A percentile compares a stretch with the other conserved stretches of the same genome.
Evolutionary conservation across 1,140 invertebrate species (phyloP).

Genomic region (Chionoecetes opilio): DNA sequence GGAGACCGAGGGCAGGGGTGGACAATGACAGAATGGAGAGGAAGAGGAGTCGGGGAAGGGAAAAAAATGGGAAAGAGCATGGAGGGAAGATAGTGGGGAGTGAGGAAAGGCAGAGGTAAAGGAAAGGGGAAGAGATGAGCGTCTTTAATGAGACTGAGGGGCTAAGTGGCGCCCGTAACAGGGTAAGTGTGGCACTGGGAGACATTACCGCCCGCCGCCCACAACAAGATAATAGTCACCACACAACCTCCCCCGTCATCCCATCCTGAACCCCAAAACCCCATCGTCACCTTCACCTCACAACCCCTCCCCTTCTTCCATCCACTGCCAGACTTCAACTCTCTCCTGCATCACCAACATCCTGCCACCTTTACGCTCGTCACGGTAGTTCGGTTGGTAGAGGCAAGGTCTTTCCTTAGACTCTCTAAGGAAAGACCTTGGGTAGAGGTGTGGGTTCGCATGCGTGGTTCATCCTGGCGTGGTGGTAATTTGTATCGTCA

Average conservation of each 20-base stretch:
- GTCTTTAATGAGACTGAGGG: not conserved
- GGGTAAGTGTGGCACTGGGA: conserved; percentile 24
- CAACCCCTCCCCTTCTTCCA: not conserved
- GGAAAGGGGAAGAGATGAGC: conserved; percentile 12
- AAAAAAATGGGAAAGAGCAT: not conserved
- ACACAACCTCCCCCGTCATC: not conserved
- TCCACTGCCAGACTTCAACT: too few species aligned
- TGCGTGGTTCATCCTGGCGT: too few species aligned
- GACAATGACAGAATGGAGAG: not conserved
- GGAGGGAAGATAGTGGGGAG: not conserved
- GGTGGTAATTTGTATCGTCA: too few species aligned
- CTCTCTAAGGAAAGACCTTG: too few species aligned
- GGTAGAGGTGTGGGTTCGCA: too few species aligned
- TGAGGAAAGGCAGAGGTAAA: not conserved
- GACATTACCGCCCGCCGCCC: not conserved
- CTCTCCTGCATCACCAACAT: too few species aligned
- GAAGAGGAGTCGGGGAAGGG: not conserved
- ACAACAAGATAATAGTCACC: conserved; percentile 29
- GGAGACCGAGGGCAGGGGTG: not conserved
- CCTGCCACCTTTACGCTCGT: too few species aligned
- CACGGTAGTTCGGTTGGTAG: too few species aligned
- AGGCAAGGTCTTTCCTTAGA: too few species aligned
- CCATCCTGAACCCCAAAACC: too few species aligned
- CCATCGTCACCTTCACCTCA: not conserved
- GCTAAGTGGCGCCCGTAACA: conserved; percentile 1